Evolutionary conservation across 2,888 invertebrate species (phyloP).

Genomic region (Chrysolina haemoptera): DNA sequence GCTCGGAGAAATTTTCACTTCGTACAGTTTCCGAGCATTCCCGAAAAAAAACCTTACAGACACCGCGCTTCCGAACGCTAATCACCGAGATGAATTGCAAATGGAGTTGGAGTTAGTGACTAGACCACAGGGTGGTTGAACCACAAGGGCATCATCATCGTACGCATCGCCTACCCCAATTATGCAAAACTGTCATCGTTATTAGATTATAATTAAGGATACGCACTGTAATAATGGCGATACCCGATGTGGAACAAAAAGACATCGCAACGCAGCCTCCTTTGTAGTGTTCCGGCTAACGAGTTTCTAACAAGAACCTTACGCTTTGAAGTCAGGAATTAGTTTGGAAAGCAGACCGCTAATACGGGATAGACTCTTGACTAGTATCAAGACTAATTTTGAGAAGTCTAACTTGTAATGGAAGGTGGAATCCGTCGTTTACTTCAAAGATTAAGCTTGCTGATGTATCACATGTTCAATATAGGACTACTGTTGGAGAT

Average conservation of each 20-base stretch:
- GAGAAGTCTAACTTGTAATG: too few relatives aligned
- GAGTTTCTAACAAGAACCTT: conserved; percentile 56
- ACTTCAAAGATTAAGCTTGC: too few relatives aligned
- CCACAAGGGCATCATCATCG: conserved; percentile 49
- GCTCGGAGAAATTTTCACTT: too few relatives aligned
- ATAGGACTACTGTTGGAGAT: too few relatives aligned
- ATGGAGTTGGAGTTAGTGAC: conserved; percentile 34
- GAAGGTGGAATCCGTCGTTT: too few relatives aligned
- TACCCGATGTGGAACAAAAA: conserved; percentile 54
- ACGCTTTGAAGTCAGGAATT: conserved; percentile 51
- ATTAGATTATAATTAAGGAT: conserved; percentile 61
- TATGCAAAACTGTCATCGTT: conserved; percentile 56
- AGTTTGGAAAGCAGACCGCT: conserved; percentile 10
- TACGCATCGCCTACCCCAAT: conserved; percentile 55
- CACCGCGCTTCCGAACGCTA: conserved; percentile 24
- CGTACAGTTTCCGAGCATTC: too few relatives aligned
- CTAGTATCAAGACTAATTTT: not conserved
- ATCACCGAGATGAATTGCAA: conserved; percentile 50
- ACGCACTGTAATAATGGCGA: conserved; percentile 59
- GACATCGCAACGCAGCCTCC: conserved; percentile 47
- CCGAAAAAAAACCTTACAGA: not conserved
- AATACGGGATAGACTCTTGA: not conserved
- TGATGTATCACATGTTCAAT: too few relatives aligned
- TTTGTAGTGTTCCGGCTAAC: conserved; percentile 49
- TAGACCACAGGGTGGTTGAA: conserved; percentile 36